phyloP scores from a whole-genome alignment of 2,113 vertebrate genomes.

The Perca schrenkii region DNA sequence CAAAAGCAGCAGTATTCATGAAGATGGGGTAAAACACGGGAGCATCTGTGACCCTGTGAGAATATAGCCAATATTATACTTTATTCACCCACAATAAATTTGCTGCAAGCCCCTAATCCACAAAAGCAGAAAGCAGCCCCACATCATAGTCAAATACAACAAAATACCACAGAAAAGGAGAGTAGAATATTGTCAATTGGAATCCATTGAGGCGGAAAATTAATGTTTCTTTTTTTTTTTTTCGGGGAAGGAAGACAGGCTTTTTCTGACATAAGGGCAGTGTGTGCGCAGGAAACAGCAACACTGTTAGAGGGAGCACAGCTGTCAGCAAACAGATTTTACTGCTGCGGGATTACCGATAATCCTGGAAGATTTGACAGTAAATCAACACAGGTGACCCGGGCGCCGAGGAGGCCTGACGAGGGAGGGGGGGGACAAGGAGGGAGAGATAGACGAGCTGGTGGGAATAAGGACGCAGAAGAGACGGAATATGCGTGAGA shows the following conservation, averaged over 20 bases:
- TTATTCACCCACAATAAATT: conserved; percentile 55
- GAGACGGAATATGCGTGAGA: neutral
- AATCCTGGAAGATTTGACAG: conserved; percentile 85
- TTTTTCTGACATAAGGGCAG: conserved; percentile 64
- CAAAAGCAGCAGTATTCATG: conserved; percentile 5
- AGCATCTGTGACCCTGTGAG: conserved; percentile 28
- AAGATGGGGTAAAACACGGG: neutral
- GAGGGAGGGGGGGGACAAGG: neutral
- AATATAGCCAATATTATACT: conserved; percentile 60
- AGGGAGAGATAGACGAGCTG: neutral
- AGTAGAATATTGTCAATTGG: conserved; percentile 67
- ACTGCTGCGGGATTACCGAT: conserved; percentile 80
- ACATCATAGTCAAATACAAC: conserved; percentile 56
- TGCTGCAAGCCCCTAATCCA: conserved; percentile 52
- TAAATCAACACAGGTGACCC: conserved; percentile 83
- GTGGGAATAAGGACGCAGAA: conserved; percentile 21
- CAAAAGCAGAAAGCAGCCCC: conserved; percentile 40
- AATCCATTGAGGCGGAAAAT: conserved; percentile 78
- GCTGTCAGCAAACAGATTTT: conserved; percentile 83
- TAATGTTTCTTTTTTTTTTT: conserved; percentile 44
- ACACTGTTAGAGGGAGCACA: conserved; percentile 75
- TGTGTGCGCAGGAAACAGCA: conserved; percentile 67
- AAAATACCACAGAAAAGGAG: conserved; percentile 53
- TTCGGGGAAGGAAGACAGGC: conserved; percentile 40
- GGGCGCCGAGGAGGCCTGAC: conserved; percentile 33